A percentile compares a stretch with the other conserved stretches of the same genome.
These are phyloP conservation scores for Lamellibrachia columna DNA, from an alignment of 2,888 invertebrate species.

Conservation along the genomic window DNA sequence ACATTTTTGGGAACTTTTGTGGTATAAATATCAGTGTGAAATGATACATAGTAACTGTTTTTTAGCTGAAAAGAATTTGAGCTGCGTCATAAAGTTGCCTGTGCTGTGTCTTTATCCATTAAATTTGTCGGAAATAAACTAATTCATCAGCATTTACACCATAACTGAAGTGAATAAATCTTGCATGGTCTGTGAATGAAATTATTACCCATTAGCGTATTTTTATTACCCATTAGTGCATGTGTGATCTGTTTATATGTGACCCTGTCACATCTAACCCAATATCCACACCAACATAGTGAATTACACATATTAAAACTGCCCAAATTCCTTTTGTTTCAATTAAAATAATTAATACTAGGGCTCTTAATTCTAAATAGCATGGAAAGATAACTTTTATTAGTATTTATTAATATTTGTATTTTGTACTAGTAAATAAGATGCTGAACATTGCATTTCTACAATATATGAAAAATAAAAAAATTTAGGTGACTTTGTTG, in stretches of 20 bases:
- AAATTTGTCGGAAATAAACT: too few species aligned
- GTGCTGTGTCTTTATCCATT: too few species aligned
- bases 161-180: too few species aligned
- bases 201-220: too few species aligned
- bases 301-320: neutral
- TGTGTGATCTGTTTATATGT: neutral
- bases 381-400: neutral
- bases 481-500: conserved; percentile 23
- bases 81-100: too few species aligned
- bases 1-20: too few species aligned
- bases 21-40: too few species aligned
- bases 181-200: too few species aligned
- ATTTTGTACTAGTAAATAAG: neutral
- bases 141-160: too few species aligned
- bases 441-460: neutral
- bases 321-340: neutral
- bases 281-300: neutral
- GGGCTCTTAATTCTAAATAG: neutral
- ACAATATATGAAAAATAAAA: neutral
- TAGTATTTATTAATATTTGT: neutral
- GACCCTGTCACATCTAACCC: neutral
- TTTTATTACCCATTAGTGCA: neutral
- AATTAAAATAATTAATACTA: neutral
- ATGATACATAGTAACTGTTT: too few species aligned
- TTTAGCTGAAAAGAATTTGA: too few species aligned